phyloP scores from a whole-genome alignment of 1,140 invertebrate species.

The Diuraphis noxia region DNA sequence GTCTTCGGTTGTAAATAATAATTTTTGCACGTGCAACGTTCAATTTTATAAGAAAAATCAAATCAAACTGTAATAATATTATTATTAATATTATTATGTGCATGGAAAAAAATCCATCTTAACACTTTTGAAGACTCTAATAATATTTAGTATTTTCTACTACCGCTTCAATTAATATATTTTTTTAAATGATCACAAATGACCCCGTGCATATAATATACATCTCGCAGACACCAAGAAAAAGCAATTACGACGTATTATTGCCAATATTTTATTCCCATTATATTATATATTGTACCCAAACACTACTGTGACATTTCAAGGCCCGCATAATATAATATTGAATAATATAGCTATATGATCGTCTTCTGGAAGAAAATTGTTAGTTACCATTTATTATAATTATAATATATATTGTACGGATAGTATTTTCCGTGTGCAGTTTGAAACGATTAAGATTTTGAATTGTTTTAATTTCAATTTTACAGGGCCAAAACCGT shows the following conservation, averaged over 20 bases:
- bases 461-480: not conserved
- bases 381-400: not conserved
- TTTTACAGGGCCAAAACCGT: conserved; percentile 35
- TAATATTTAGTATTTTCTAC: not conserved
- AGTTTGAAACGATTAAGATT: not conserved
- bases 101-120: not conserved
- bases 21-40: not conserved
- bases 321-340: not conserved
- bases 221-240: not conserved
- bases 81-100: not conserved
- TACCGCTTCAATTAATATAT: not conserved
- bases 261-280: not conserved
- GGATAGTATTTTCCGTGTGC: not conserved
- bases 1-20: not conserved
- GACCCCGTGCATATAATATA: conserved; percentile 9
- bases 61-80: not conserved
- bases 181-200: conserved; percentile 19
- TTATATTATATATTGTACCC: not conserved
- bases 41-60: not conserved
- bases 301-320: not conserved
- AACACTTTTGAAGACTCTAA: not conserved
- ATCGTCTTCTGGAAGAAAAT: no score
- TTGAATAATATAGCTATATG: not conserved
- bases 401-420: not conserved
- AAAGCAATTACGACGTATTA: not conserved